Percentiles rank a stretch among this genome's conserved stretches.
Evolutionary conservation across 2,888 invertebrate species (phyloP).

Genomic region (Chalcis sispes): DNA sequence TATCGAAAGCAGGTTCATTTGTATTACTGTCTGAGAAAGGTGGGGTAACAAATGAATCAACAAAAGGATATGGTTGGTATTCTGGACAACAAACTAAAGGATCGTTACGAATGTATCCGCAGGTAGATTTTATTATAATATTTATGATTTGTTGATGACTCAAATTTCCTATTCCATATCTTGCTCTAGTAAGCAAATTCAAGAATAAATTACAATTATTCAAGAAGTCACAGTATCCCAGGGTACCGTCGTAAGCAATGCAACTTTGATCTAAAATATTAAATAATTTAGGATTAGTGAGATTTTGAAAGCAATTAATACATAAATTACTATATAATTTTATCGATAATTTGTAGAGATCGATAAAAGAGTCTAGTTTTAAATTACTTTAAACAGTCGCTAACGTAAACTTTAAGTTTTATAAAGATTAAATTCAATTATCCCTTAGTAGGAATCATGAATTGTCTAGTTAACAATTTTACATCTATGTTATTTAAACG

Average conservation of each 20-base stretch:
- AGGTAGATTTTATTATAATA: slow-evolving; percentile 82
- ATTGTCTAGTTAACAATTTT: not conserved
- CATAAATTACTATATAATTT: no score
- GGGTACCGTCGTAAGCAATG: not conserved
- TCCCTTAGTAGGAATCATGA: no score
- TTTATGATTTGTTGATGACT: slow-evolving; percentile 62
- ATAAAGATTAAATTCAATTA: no score
- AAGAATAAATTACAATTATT: not conserved
- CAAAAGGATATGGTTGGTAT: not conserved
- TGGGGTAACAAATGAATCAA: no score
- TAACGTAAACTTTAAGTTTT: no score
- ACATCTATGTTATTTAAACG: not conserved
- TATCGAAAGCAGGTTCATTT: not conserved
- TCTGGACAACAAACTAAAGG: slow-evolving; percentile 82
- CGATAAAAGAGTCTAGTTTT: no score
- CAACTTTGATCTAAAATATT: not conserved
- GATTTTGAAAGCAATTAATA: no score
- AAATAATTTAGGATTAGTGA: not conserved
- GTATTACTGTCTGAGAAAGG: not conserved
- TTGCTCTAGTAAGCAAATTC: not conserved
- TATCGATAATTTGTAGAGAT: no score
- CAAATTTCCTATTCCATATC: not conserved
- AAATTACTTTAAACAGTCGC: no score
- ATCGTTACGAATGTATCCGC: slow-evolving; percentile 80
- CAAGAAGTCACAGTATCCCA: not conserved